A percentile compares a stretch with the other conserved stretches of the same genome.
These are phyloP conservation scores for Cyprinodon brontotheroides DNA, from an alignment of 2,113 vertebrate genomes.

Conservation along the genomic window DNA sequence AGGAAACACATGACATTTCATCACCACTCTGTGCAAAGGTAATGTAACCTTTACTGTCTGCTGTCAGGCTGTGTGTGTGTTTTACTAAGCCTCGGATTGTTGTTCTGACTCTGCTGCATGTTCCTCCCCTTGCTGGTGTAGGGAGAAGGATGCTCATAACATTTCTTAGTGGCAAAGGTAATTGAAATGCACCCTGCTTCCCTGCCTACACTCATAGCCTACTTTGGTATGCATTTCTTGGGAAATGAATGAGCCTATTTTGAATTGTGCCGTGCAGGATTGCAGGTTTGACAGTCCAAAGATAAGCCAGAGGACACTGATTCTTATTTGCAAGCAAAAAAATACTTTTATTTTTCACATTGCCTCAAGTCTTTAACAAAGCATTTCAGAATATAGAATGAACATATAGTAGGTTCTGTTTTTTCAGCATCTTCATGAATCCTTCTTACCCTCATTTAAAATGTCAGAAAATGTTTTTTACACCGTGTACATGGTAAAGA, in stretches of 20 bases:
- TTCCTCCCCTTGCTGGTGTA: slow-evolving; percentile 49
- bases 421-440: slow-evolving; percentile 17
- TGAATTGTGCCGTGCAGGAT: slow-evolving; percentile 42
- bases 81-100: slow-evolving; percentile 48
- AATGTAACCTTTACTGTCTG: slow-evolving; percentile 61
- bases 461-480: slow-evolving; percentile 30
- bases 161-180: slow-evolving; percentile 41
- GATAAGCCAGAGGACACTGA: slow-evolving; percentile 60
- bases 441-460: slow-evolving; percentile 13
- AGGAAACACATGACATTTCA: slow-evolving; percentile 72
- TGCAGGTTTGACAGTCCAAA: slow-evolving; percentile 42
- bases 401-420: background rate
- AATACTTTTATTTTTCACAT: slow-evolving; percentile 11
- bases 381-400: slow-evolving; percentile 17
- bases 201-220: slow-evolving; percentile 26
- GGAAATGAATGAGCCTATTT: slow-evolving; percentile 39
- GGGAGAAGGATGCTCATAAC: slow-evolving; percentile 55
- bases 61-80: slow-evolving; percentile 62
- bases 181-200: slow-evolving; percentile 34
- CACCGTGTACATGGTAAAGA: slow-evolving; percentile 24
- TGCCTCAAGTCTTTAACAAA: slow-evolving; percentile 8
- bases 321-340: slow-evolving; percentile 64
- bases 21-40: slow-evolving; percentile 65
- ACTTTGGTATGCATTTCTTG: slow-evolving; percentile 25
- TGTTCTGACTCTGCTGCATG: slow-evolving; percentile 68